Evolutionary conservation across 2,797 vertebrate species (phyloP), one percentile per base, ranked within the genome.

Genomic region (Mionectes olivaceus): DNA sequence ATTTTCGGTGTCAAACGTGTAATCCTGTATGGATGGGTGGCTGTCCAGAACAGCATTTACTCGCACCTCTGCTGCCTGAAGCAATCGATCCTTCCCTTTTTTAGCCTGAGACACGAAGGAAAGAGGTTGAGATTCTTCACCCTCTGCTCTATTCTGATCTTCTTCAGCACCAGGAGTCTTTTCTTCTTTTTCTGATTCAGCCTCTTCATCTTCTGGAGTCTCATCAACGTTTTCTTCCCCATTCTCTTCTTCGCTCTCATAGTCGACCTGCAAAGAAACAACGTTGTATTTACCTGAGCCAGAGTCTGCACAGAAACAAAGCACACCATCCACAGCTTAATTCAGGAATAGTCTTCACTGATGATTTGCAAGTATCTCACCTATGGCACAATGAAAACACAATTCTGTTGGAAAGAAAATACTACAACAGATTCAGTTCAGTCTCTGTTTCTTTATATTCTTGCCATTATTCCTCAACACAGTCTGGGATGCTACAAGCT

Each of bases 161-260:
- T 94, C 88, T 83, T 93, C 8, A 44, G 70, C 81, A 76, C 59
- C 74, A 4, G 33, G 71, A 68, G 64, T 17, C 24, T 4, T 33
- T 30, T 76, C 82, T 59, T 96, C 86, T 39, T 89, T 87, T 10
- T 60, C 76, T 1, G 83, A 74, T n/a, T 91, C 65, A 39, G 57
- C 50, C 13, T 98, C 98, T 70, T 97, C 98, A 13, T 97, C 98
- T 32, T 97, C 95, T 2, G 69, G 55, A 30, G 96, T 94, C 1
- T 97, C 94, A 2, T 80, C 95, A 3, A 46, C 8, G 0, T 97
- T 96, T 33, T 84, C 96, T 10, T 94, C 96, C 14, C 84, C 94
- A 7, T 97, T 98, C 22, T 98, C 99, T 23, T 99, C 99, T 82
- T 99, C 99, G 0, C 99, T 99, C 65, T 99, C 99, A 70, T 99